A percentile compares a stretch with the other conserved stretches of the same genome.
These are phyloP conservation scores for Flexamia atlantica DNA, from an alignment of 2,888 invertebrate species.

Conservation along the genomic window DNA sequence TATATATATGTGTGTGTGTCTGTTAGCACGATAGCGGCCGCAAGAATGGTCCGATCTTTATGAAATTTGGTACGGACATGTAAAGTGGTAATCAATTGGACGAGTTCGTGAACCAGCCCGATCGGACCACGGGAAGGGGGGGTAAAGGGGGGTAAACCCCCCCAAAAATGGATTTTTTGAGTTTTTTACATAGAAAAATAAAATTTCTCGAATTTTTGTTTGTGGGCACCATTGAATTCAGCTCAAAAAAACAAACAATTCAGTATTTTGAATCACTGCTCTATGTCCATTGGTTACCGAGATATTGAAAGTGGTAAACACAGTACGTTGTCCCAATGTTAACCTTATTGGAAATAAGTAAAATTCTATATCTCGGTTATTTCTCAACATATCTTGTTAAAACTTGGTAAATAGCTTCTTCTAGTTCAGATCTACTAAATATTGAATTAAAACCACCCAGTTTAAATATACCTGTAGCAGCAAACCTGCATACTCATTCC, in stretches of 20 bases:
- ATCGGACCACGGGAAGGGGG: neutral
- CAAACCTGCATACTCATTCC: neutral
- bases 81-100: neutral
- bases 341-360: neutral
- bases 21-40: neutral
- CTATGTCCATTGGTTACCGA: neutral
- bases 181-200: neutral
- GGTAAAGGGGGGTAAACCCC: neutral
- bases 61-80: neutral
- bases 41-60: neutral
- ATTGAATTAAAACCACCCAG: neutral
- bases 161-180: neutral
- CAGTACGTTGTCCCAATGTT: constrained; percentile 1
- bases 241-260: neutral
- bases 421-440: neutral
- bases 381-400: neutral
- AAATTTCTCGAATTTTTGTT: neutral
- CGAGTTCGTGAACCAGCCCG: neutral
- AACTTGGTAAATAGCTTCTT: neutral
- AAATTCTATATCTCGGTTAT: neutral
- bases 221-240: neutral
- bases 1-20: neutral
- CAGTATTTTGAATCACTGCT: neutral
- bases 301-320: neutral
- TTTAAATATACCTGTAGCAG: neutral